Percentiles rank a stretch among this genome's conserved stretches.
Evolutionary conservation across 2,888 invertebrate genomes (phyloP).

Genomic region (Parochlus steinenii): DNA sequence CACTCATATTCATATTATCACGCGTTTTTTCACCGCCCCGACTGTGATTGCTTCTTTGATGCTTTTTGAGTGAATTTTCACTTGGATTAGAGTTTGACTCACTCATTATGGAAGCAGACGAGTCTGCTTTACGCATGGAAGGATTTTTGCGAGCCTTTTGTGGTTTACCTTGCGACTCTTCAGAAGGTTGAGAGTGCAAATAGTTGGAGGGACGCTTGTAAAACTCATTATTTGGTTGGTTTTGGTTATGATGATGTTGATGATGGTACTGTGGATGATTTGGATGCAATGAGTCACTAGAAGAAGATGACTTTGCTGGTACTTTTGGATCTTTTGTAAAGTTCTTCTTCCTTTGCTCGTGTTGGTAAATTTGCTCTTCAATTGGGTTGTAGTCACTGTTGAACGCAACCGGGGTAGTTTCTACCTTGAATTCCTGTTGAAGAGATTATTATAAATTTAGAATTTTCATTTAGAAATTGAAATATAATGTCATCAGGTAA

Average conservation of each 20-base stretch:
- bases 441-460: too few species aligned
- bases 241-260: constrained; percentile 1
- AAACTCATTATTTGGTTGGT: constrained; percentile 13
- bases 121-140: constrained; percentile 30
- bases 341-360: constrained; percentile 17
- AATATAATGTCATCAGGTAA: too few species aligned
- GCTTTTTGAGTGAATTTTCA: constrained; percentile 21
- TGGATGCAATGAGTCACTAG: constrained; percentile 28
- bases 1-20: constrained; percentile 19
- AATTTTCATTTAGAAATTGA: too few species aligned
- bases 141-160: constrained; percentile 19
- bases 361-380: constrained; percentile 15
- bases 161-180: constrained; percentile 18
- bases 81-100: constrained; percentile 26
- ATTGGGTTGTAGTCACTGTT: constrained; percentile 30
- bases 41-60: constrained; percentile 9
- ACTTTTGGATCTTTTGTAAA: constrained; percentile 10
- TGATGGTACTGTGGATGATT: constrained; percentile 18
- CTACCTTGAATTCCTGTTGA: too few species aligned
- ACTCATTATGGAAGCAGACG: constrained; percentile 27
- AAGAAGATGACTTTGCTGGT: constrained; percentile 28
- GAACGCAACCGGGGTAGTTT: constrained; percentile 30
- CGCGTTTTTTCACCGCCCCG: constrained; percentile 7
- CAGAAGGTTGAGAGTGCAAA: constrained; percentile 17
- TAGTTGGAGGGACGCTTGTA: constrained; percentile 20